Percentiles rank a stretch among this genome's conserved stretches.
These are phyloP conservation scores for Sesia apiformis DNA, from an alignment of 2,888 invertebrate species.

Conservation along the genomic window DNA sequence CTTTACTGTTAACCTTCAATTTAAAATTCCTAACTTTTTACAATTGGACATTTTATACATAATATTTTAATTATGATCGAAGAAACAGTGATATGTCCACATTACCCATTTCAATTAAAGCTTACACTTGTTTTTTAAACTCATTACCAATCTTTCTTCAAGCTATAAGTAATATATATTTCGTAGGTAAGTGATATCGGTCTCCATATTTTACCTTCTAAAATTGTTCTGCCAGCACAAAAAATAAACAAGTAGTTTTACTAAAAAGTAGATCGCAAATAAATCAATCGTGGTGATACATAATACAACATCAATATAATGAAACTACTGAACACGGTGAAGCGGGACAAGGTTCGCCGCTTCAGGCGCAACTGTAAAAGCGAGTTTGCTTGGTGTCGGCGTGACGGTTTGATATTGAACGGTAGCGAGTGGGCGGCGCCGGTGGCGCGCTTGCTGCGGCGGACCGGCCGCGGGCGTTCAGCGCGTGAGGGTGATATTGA, in stretches of 20 bases:
- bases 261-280: slow-evolving; percentile 34
- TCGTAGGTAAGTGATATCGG: neutral
- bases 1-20: slow-evolving; percentile 11
- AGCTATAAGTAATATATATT: slow-evolving; percentile 11
- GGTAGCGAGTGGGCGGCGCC: neutral
- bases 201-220: neutral
- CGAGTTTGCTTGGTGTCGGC: neutral
- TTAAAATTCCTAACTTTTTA: slow-evolving; percentile 26
- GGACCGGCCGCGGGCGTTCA: slow-evolving; percentile 23
- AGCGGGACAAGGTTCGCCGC: slow-evolving; percentile 35
- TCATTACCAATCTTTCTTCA: slow-evolving; percentile 17
- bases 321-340: slow-evolving; percentile 42
- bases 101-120: slow-evolving; percentile 45
- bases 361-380: neutral
- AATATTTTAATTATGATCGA: slow-evolving; percentile 19
- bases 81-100: slow-evolving; percentile 45
- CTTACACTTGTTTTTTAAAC: slow-evolving; percentile 26
- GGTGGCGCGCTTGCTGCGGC: slow-evolving; percentile 2
- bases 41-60: slow-evolving; percentile 32
- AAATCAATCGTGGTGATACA: slow-evolving; percentile 29
- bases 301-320: slow-evolving; percentile 42
- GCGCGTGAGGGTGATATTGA: slow-evolving; percentile 81
- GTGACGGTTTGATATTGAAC: neutral
- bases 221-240: slow-evolving; percentile 12
- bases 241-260: slow-evolving; percentile 20